These are phyloP conservation scores for Danionella dracula DNA, from an alignment of 2,797 vertebrate species.

Conservation along the genomic window DNA sequence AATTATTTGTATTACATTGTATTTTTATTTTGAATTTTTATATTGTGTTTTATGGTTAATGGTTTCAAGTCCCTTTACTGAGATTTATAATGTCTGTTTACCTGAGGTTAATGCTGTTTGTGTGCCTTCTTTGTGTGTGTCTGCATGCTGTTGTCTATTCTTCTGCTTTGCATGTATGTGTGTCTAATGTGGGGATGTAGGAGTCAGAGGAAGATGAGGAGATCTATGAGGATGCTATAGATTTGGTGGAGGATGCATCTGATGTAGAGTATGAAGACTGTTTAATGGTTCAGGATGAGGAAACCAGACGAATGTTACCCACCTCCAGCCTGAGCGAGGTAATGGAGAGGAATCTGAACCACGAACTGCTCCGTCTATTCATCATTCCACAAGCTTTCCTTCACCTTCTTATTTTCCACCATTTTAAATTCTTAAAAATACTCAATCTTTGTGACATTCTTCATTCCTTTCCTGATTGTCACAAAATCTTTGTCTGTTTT, in stretches of 20 bases:
- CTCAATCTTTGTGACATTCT: neutral
- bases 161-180: conserved; percentile 14
- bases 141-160: neutral
- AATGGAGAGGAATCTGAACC: conserved; percentile 39
- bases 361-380: neutral
- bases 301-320: neutral
- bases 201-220: conserved; percentile 37
- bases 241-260: conserved; percentile 19
- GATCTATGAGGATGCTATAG: conserved; percentile 23
- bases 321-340: conserved; percentile 61
- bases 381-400: neutral
- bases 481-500: neutral
- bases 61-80: no score
- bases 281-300: neutral
- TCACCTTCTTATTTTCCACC: neutral
- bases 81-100: no score
- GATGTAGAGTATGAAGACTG: conserved; percentile 2
- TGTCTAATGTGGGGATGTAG: conserved; percentile 45
- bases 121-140: neutral
- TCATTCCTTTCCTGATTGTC: neutral
- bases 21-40: no score
- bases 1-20: no score
- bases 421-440: neutral
- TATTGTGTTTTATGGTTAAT: no score
- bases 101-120: neutral